A percentile compares a stretch with the other conserved stretches of the same genome.
phyloP scores from a whole-genome alignment of 2,113 vertebrate genomes.

The Syrrhaptes paradoxus region DNA sequence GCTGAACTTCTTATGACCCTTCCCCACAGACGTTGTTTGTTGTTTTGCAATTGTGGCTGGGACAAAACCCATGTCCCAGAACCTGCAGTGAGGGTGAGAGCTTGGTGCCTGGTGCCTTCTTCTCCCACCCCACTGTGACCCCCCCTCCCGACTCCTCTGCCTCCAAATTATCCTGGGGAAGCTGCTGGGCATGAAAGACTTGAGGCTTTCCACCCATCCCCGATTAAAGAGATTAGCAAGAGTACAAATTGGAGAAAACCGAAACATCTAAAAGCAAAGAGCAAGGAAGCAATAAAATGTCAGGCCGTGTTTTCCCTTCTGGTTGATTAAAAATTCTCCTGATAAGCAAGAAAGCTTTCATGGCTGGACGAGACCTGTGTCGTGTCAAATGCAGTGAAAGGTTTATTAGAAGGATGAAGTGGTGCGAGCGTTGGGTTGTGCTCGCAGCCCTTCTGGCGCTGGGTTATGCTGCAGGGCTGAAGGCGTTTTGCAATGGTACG shows the following conservation, averaged over 20 bases:
- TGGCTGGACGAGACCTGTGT: conserved; percentile 42
- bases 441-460: conserved; percentile 1
- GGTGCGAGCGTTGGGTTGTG: not conserved
- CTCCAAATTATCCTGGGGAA: not conserved
- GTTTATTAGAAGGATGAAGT: not conserved
- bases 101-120: not conserved
- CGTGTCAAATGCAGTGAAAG: conserved; percentile 50
- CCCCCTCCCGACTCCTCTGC: not conserved
- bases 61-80: conserved; percentile 44
- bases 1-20: conserved; percentile 63
- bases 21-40: conserved; percentile 64
- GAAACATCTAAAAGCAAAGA: not conserved
- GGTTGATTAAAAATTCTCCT: conserved; percentile 44
- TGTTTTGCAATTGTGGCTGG: conserved; percentile 57
- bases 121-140: not conserved
- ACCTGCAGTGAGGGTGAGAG: conserved; percentile 24
- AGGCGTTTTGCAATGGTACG: not conserved
- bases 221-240: not conserved
- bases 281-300: conserved; percentile 47
- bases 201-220: conserved; percentile 8
- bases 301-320: not conserved
- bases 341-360: conserved; percentile 59
- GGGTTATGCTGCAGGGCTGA: not conserved
- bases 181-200: conserved; percentile 18
- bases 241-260: not conserved